Evolutionary conservation across 2,888 invertebrate species (phyloP), one percentile per base, ranked within the genome.

Genomic region (Eupithecia exiguata): DNA sequence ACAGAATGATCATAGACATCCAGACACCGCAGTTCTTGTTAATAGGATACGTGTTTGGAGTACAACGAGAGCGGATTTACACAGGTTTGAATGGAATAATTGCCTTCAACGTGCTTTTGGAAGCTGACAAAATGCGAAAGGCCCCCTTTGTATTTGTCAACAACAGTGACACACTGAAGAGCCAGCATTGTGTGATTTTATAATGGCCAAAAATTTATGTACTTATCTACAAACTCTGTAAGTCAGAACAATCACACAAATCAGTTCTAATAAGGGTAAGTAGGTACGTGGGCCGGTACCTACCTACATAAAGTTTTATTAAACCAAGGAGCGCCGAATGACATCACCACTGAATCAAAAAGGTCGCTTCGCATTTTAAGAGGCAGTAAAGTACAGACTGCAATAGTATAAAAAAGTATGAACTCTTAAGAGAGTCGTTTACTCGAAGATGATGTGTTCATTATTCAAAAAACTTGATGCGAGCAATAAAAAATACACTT

Each of bases 301-400:
- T 36, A 65, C 35, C 63, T 38, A 65, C 71, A 78, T 77, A 82
- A 78, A 81, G 72, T 72, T 76, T 78, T 79, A 78, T 78, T 82
- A 81, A 79, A 79, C 71, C 69, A 80, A 84, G 87, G 86, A 83
- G 85, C 81, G 87, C 84, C 80, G 66, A 71, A 72, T 89, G 89
- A 89, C 85, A 87, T 89, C 89, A 89, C 77, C 87, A 79, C 74
- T 78, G 78, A 76, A 81, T 84, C 75, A 81, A 84, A 85, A 85
- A 83, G 84, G 84, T 85, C 77, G 74, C 62, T n/a, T 38, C 25
- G 16, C 58, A 58, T 21, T 70, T 65, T 70, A 58, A 46, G 68
- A 71, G 73, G 71, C 4, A 73, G 62, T 61, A 69, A 80, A 82
- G 77, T 79, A 78, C 78, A 78, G 79, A 77, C 71, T 69, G 63